phyloP scores from a whole-genome alignment of 2,797 vertebrate genomes.

The Knipowitschia caucasica region DNA sequence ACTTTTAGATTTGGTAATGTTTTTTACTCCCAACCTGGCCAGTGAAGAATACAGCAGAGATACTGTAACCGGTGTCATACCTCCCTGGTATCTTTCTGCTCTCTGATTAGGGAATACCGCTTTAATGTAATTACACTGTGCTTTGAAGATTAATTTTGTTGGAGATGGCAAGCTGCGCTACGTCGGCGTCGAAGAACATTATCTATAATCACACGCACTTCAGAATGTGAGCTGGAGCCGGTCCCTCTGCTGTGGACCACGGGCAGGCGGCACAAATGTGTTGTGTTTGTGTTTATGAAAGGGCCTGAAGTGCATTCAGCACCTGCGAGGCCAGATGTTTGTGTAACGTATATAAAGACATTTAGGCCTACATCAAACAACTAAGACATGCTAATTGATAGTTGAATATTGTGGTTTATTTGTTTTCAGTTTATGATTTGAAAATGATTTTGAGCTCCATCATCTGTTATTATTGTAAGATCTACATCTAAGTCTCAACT shows the following conservation, averaged over 20 bases:
- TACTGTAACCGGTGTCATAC: slow-evolving; percentile 56
- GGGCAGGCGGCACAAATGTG: background rate
- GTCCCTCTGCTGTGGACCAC: slow-evolving; percentile 25
- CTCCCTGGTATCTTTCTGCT: slow-evolving; percentile 72
- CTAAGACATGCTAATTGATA: too few species aligned
- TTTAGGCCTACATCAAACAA: too few species aligned
- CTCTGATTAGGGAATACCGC: slow-evolving; percentile 68
- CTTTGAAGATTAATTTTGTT: slow-evolving; percentile 74
- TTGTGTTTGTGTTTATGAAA: slow-evolving; percentile 11
- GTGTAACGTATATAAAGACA: slow-evolving; percentile 1
- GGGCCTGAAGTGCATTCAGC: background rate
- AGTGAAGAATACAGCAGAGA: slow-evolving; percentile 44
- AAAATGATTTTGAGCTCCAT: too few species aligned
- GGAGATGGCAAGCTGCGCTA: slow-evolving; percentile 56
- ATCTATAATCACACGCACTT: slow-evolving; percentile 71
- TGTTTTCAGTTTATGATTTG: too few species aligned
- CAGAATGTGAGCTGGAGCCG: slow-evolving; percentile 43
- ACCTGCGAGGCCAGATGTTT: slow-evolving; percentile 7
- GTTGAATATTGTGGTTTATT: too few species aligned
- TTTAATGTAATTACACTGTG: slow-evolving; percentile 74
- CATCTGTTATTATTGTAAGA: too few species aligned
- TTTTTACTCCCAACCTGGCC: slow-evolving; percentile 15
- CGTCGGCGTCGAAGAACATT: slow-evolving; percentile 66
- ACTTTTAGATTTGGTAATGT: background rate
- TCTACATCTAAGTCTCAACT: too few species aligned